These are phyloP conservation scores for Adelphocoris suturalis DNA, from an alignment of 2,888 invertebrate species.

Conservation along the genomic window DNA sequence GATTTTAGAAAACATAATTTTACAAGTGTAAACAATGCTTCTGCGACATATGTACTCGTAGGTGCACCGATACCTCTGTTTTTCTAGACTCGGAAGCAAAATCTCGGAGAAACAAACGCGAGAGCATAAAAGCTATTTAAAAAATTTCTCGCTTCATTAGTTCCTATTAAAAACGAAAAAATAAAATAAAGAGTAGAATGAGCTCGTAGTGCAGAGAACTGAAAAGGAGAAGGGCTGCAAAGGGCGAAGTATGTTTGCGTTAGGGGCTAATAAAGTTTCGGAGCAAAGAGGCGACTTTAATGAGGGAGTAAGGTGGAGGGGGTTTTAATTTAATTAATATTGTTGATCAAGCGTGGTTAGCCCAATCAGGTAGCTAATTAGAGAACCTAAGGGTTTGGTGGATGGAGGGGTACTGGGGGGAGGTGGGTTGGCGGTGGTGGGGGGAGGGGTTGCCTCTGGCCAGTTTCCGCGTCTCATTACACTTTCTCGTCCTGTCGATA, in stretches of 20 bases:
- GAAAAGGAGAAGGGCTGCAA: slow-evolving; percentile 40
- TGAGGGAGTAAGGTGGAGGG: slow-evolving; percentile 47
- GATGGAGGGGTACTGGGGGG: not conserved
- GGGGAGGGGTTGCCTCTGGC: not conserved
- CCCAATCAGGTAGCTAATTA: slow-evolving; percentile 73
- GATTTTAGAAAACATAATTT: too few relatives aligned
- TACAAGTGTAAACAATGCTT: too few relatives aligned
- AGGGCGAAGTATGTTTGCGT: slow-evolving; percentile 62
- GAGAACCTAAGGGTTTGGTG: slow-evolving; percentile 60
- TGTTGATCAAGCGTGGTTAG: slow-evolving; percentile 72
- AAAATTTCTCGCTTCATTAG: slow-evolving; percentile 39
- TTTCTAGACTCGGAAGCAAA: too few relatives aligned
- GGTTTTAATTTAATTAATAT: slow-evolving; percentile 72
- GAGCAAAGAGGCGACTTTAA: slow-evolving; percentile 55
- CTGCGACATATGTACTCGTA: too few relatives aligned
- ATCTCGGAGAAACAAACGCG: too few relatives aligned
- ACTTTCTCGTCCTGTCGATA: slow-evolving; percentile 59
- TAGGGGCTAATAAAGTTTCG: slow-evolving; percentile 67
- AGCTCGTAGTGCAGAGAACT: not conserved
- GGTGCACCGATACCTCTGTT: too few relatives aligned
- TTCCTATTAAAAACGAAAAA: not conserved
- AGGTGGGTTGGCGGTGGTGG: not conserved
- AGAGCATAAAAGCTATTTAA: not conserved
- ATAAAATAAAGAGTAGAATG: not conserved
- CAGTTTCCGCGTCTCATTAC: slow-evolving; percentile 56